Evolutionary conservation across 2,797 vertebrate genomes (phyloP), one percentile per base, ranked within the genome.

Genomic region (Podarcis siculus): DNA sequence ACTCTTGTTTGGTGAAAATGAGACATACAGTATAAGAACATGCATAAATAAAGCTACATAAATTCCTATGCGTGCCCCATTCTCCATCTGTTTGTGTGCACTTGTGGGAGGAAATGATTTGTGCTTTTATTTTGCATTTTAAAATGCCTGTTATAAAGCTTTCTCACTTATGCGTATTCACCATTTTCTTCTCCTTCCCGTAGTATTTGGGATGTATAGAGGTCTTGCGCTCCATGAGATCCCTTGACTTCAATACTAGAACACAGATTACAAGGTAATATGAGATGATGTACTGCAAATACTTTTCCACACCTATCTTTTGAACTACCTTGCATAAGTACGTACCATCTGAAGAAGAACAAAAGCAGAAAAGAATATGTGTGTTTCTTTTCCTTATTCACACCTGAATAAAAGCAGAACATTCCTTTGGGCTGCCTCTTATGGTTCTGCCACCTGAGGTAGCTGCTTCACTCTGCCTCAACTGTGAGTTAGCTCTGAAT

Each of bases 191-290:
- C 95, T 95, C 92, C 95, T 96, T 82, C 92, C 97, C 98, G 25
- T 96, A 99, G 98, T 99, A 99, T 95, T 96, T 99, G 96, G 99
- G 99, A 37, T 99, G 98, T 94, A 98, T 99, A 95, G 99, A 99
- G 97, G 98, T 99, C 91, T 98, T 99, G 82, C 98, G 98, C 78
- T 99, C 99, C 45, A 99, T 99, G 98, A 98, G 98, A 95, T 99
- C 99, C 86, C 97, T 99, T 93, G 98, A 99, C 97, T 99, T 99
- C 96, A 98, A 96, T 92, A 99, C 98, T 91, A 98, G 98, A 95
- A 99, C 98, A 82, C 98, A 99, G 93, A 98, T 99, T 95, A 99
- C 98, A 96, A 98, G 98, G 98, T 99, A 97, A 93, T 96, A 83
- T 23, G n/a, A 27, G 71, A 42, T 45, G 2, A 88, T 61, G 32